Evolutionary conservation across 2,113 vertebrate genomes (phyloP), one percentile per base, ranked within the genome.

Genomic region (Ranitomeya variabilis): DNA sequence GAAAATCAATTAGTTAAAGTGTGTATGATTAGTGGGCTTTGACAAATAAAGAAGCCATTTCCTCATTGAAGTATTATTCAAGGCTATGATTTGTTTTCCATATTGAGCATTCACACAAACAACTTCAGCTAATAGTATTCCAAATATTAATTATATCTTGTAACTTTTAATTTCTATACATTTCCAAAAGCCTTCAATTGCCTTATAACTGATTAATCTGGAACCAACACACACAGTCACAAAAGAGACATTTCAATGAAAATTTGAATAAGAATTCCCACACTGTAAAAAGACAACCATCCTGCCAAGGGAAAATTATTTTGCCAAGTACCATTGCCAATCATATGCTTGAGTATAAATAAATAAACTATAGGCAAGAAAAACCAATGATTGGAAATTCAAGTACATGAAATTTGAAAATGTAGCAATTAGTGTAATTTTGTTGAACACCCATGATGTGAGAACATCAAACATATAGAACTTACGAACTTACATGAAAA

Each of bases 311-410:
- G 45, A 51, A 78, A 51, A 78, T 57, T 71, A 54, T 89, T 76
- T 89, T 89, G 87, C 87, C 87, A 89, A 78, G 74, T 84, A 64
- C 57, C 9, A 66, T 84, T 89, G 87, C 87, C 87, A 84, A 89
- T 83, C 71, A 83, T 84, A 89, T 89, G 80, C 51, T 51, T 51
- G 23, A 57, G 59, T 62, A 55, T 64, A 88, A 74, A 82, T 83
- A 89, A 84, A 83, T 54, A 89, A 89, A 83, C 71, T 54, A 37
- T 18, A 76, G 57, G 80, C 87, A 81, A 64, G 19, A 21, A 89
- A 73, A 71, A 89, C 80, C 16, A 89, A 83, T 18, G n/a, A 77
- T 54, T 66, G 18, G 26, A 84, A 67, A 83, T 89, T 62, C 14
- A 59, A 67, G 26, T n/a, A 69, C 45, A 77, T 55, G 45, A 16